A percentile compares a stretch with the other conserved stretches of the same genome.
phyloP scores from a whole-genome alignment of 2,797 vertebrate species.

The Taenioides sp. region DNA sequence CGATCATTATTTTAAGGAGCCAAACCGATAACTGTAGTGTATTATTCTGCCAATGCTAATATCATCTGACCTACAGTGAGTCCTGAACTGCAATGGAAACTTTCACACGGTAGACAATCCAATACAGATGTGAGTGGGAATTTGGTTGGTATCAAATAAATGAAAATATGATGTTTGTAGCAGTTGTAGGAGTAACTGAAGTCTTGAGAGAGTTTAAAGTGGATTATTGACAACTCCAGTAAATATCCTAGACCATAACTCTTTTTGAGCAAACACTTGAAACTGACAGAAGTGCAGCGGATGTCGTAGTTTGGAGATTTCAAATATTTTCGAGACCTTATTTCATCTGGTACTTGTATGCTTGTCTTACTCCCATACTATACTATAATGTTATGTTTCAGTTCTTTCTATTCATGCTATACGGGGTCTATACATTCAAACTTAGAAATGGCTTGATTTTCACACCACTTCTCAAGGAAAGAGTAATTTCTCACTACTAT shows the following conservation, averaged over 20 bases:
- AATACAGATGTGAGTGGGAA: conserved; percentile 9
- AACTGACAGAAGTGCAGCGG: neutral
- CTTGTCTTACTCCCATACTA: neutral
- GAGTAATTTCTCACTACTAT: no score
- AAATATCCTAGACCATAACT: neutral
- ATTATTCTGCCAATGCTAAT: neutral
- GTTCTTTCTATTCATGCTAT: no score
- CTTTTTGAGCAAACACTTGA: neutral
- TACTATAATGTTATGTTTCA: no score
- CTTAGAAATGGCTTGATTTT: no score
- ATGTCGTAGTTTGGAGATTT: conserved; percentile 4
- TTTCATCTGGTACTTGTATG: conserved; percentile 20
- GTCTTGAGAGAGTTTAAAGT: neutral
- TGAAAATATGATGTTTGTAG: conserved; percentile 5
- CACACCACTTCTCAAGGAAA: no score
- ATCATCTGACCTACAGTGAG: conserved; percentile 4
- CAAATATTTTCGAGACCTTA: conserved; percentile 10
- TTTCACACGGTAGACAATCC: conserved; percentile 10
- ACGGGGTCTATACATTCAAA: no score
- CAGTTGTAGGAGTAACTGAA: neutral
- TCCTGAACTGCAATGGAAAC: conserved; percentile 4
- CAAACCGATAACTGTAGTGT: conserved; percentile 5
- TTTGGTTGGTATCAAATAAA: conserved; percentile 7
- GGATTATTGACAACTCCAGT: neutral
- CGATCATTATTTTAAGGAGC: conserved; percentile 1